Evolutionary conservation across 2,113 vertebrate species (phyloP).

Genomic region (Austrofundulus limnaeus): DNA sequence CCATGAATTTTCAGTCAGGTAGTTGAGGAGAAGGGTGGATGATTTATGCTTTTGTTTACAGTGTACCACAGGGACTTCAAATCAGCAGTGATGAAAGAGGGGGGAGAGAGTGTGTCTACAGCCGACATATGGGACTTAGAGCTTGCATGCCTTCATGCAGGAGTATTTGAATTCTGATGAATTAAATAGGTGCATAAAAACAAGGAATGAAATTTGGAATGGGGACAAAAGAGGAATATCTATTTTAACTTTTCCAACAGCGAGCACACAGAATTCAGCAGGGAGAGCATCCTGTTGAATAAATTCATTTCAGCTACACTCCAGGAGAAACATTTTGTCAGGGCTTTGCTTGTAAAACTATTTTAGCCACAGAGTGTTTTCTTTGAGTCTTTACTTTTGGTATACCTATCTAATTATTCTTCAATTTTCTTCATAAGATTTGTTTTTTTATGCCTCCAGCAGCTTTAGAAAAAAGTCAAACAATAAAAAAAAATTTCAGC

Average conservation of each 20-base stretch:
- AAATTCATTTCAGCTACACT: no score
- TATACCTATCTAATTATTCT: no score
- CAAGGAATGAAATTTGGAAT: background rate
- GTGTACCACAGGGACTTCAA: constrained; percentile 34
- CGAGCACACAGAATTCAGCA: background rate
- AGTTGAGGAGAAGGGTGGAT: constrained; percentile 28
- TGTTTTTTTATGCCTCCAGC: no score
- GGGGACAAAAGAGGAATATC: background rate
- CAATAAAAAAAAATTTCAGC: no score
- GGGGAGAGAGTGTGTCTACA: constrained; percentile 8
- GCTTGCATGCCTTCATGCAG: background rate
- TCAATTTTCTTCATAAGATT: no score
- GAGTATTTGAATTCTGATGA: background rate
- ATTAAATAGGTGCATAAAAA: background rate
- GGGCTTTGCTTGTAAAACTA: no score
- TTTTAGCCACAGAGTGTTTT: no score
- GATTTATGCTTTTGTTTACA: constrained; percentile 67
- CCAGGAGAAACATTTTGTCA: no score
- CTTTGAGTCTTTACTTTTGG: no score
- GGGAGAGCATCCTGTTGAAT: no score
- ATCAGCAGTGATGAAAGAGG: constrained; percentile 38
- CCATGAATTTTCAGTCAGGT: constrained; percentile 55
- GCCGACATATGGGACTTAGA: constrained; percentile 4
- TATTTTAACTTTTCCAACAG: background rate
- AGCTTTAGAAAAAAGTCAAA: no score